Base-by-base conservation (phyloP, 2,888 invertebrate genomes). In the Nymphalis urticae region DNA sequence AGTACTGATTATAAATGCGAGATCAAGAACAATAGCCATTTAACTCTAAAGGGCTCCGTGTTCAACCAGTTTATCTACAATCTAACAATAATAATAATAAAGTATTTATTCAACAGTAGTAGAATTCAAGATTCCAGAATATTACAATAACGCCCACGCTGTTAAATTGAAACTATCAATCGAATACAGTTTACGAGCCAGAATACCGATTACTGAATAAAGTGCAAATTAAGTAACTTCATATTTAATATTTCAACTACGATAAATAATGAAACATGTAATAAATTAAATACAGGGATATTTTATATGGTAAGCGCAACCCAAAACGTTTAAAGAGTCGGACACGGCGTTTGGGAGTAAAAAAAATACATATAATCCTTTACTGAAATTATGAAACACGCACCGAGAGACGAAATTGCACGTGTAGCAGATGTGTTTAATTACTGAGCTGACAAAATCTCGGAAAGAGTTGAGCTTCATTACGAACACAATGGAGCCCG, bases 351-450 rank as follows among this genome's bases (percentile, higher is more conserved):
- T 70, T 56, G n/a, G n/a, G 13, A 48, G 51, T 68, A 64, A 62
- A 72, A 66, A 58, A 32, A 13, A 42, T 13, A 42, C 10, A 50
- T 47, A 63, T 66, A 42, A 66, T 60, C 63, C 58, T 63, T 70
- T 64, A 68, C 62, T 67, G 56, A 60, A 73, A 72, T 72, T 66
- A 72, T 70, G 64, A 63, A 65, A 68, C 70, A 80, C 79, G 75
- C 76, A 76, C 75, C 70, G 77, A 74, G 81, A 82, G 82, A 86
- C 81, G 83, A 82, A 84, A 86, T 86, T 82, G 83, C 84, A 85
- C 82, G 83, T 83, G 88, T 84, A 85, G 80, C 91, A 90, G 88
- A 90, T 91, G 92, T 88, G 86, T 86, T 89, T 90, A 90, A 92
- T 90, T 88, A 89, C 88, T 86, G 87, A 87, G 85, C 89, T 88